Evolutionary conservation across 2,888 invertebrate genomes (phyloP), one percentile per base, ranked within the genome.

Genomic region (Drosophila peninsularis): DNA sequence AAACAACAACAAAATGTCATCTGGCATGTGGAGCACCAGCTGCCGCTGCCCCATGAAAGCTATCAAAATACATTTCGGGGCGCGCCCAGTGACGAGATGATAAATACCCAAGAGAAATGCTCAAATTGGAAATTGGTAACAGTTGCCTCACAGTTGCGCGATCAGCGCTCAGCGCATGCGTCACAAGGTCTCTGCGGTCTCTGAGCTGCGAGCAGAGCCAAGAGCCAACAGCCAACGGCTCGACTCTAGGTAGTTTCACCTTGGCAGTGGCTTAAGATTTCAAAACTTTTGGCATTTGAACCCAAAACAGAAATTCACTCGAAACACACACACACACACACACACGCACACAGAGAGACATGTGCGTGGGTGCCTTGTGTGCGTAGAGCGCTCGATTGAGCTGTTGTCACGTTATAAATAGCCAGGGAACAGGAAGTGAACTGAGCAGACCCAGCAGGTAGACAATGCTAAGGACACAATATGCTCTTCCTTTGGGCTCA

Each of bases 211-310:
- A 17, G 17, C 45, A 45, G 47, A 47, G 45, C 10, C 30, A 13
- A 11, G n/a, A 54, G 47, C 57, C 67, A 62, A 77, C 58, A 73
- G 49, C 55, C 65, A 67, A 73, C 61, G 64, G 62, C 34, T 69
- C 11, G 30, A 52, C 55, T 76, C 45, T 79, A 85, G 90, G 90
- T 88, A 89, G 80, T 71, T 77, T 89, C 41, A 74, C 85, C 90
- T 88, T 85, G 85, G 75, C 78, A 75, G 45, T 61, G 86, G 69
- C 74, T 89, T 77, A 74, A 65, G 62, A 77, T 71, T 73, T 81
- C 74, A 60, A 42, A 53, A 45, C 49, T 53, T 65, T 44, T 58
- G 70, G 39, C 58, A 67, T 56, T 57, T 76, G 64, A 78, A 62
- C 75, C 53, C 56, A 55, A 47, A 30, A 17, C 27, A 21, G 42